Percentiles rank a stretch among this genome's conserved stretches.
phyloP scores from a whole-genome alignment of 2,113 vertebrate species.

The Ciconia maguari region DNA sequence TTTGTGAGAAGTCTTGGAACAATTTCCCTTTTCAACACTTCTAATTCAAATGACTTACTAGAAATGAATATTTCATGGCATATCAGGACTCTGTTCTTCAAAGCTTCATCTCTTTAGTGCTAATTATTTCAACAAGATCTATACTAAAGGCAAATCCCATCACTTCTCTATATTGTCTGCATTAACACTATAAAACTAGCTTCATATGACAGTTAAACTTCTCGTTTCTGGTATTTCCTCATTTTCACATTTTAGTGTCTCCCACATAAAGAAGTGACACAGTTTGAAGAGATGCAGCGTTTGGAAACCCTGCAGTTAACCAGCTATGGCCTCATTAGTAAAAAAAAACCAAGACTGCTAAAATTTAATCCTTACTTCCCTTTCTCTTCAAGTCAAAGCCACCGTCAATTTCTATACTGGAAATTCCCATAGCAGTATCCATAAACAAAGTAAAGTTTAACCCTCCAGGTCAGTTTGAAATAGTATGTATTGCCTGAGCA shows the following conservation, averaged over 20 bases:
- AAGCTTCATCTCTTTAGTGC: background rate
- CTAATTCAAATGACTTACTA: conserved; percentile 12
- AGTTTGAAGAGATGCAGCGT: background rate
- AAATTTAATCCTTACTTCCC: background rate
- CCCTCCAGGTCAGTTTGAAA: background rate
- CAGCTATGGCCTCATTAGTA: background rate
- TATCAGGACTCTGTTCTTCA: background rate
- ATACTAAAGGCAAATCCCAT: background rate
- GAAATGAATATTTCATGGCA: conserved; percentile 21
- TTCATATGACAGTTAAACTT: background rate
- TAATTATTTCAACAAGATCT: conserved; percentile 32
- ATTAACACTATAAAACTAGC: background rate
- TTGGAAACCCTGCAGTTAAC: background rate
- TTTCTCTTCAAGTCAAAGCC: background rate
- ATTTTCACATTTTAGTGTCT: background rate
- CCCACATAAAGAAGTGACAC: background rate
- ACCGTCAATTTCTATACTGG: background rate
- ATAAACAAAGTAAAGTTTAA: background rate
- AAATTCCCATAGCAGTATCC: background rate
- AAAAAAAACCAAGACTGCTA: background rate
- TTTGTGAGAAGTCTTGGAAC: background rate
- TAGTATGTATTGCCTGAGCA: background rate
- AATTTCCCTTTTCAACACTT: conserved; percentile 10
- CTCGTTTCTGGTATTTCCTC: background rate
- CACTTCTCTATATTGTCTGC: background rate